Evolutionary conservation across 1,140 invertebrate genomes (phyloP), one percentile per base, ranked within the genome.

Genomic region (Saxidomus purpurata): DNA sequence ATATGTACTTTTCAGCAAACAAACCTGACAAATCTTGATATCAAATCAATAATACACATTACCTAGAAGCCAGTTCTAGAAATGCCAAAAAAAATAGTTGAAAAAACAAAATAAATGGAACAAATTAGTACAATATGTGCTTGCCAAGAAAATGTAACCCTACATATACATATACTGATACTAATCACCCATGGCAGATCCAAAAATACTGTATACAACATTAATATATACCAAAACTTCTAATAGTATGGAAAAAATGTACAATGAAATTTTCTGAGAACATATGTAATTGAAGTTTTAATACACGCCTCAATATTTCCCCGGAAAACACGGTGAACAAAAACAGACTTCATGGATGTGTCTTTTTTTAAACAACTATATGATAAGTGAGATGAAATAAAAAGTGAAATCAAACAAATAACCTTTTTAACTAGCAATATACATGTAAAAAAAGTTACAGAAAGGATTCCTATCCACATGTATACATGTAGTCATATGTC

Each of bases 181-280:
- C 9, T 36, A 28, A 59, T 19, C 76, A 59, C 80, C 80, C 13
- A 36, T 82, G 80, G 80, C 80, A 82, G 80, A 82, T 63, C 55
- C 34, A 61, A 55, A 81, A 82, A 82, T 82, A 82, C 55, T 82
- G 80, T 82, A 25, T 82, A 82, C 80, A 79, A 79, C 76, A 79
- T 11, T 31, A 9, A 76, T 49, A 59, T 49, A 79, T 25, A 79
- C 76, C 76, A 79, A 47, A 79, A 52, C 6, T 22, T 34, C 43
- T 49, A 55, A 55, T 52, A 34, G 28, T 15, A 36, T 77, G 22
- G 28, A 8, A 77, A 38, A 52, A 52, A 52, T 79, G 25, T 52
- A 52, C 76, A 79, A 79, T 79, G 47, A 79, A 79, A 22, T 34
- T 52, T 79, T 25, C 59, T 28, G 59, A 63, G 25, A 28, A 28